Percentiles rank a stretch among this genome's conserved stretches.
Conservation (phyloP, 2,888 invertebrate species). For the Taenaris catops region DNA sequence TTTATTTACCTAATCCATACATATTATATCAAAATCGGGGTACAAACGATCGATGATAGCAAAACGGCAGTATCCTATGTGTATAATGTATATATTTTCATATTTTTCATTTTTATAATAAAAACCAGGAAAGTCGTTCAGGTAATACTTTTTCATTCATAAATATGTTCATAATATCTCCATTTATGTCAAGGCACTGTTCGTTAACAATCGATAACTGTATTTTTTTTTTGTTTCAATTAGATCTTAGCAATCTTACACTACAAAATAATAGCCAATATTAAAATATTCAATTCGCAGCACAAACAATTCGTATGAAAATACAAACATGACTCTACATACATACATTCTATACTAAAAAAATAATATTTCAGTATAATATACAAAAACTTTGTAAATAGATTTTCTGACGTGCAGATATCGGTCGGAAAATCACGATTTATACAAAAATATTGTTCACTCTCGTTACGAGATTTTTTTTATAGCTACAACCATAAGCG, state of each 20-base stretch:
- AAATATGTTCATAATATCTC: conserved; percentile 60
- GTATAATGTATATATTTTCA: conserved; percentile 9
- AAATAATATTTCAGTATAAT: conserved; percentile 65
- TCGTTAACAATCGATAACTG: conserved; percentile 67
- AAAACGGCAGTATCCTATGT: conserved; percentile 14
- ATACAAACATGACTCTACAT: conserved; percentile 73
- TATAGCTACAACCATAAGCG: conserved; percentile 20
- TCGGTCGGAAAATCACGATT: conserved; percentile 55
- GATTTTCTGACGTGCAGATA: conserved; percentile 46
- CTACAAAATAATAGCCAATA: conserved; percentile 76
- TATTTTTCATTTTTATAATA: conserved; percentile 20
- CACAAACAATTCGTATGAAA: conserved; percentile 74
- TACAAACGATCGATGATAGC: conserved; percentile 16
- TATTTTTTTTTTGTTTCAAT: conserved; percentile 52
- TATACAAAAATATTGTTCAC: conserved; percentile 68
- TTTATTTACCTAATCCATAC: conserved; percentile 26
- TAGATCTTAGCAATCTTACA: conserved; percentile 59
- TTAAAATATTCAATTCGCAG: conserved; percentile 67
- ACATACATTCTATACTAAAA: conserved; percentile 68
- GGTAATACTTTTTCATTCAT: conserved; percentile 48
- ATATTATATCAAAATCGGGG: conserved; percentile 21
- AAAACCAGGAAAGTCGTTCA: conserved; percentile 22
- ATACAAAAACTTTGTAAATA: conserved; percentile 72
- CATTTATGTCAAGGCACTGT: conserved; percentile 71
- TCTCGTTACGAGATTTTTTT: conserved; percentile 21